A percentile compares a stretch with the other conserved stretches of the same genome.
phyloP scores from a whole-genome alignment of 2,888 invertebrate genomes.

The Drosophila hawaiiensis region DNA sequence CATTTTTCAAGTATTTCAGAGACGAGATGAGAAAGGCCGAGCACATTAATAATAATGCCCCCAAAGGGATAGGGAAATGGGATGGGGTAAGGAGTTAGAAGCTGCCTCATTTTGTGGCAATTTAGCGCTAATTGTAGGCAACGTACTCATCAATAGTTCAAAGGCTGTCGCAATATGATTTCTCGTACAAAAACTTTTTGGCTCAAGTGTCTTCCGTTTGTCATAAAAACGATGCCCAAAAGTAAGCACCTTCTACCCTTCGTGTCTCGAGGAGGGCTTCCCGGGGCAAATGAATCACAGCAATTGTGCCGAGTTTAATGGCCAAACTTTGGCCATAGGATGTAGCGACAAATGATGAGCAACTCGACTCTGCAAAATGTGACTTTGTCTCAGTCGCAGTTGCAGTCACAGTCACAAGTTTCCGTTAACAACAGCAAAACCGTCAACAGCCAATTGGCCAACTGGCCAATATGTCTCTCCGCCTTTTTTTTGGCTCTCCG shows the following conservation, averaged over 20 bases:
- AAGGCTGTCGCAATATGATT: constrained; percentile 55
- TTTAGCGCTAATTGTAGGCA: constrained; percentile 67
- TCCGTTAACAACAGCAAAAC: constrained; percentile 17
- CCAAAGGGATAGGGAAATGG: constrained; percentile 4
- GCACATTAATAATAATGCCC: constrained; percentile 72
- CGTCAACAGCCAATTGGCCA: constrained; percentile 25
- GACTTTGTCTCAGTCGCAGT: constrained; percentile 31
- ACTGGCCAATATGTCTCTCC: constrained; percentile 19
- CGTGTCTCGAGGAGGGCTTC: background rate
- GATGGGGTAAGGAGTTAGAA: background rate
- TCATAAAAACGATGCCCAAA: constrained; percentile 65
- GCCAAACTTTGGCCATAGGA: constrained; percentile 75
- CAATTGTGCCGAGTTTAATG: constrained; percentile 75
- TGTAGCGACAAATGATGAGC: constrained; percentile 74
- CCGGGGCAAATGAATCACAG: constrained; percentile 74
- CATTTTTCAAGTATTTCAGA: constrained; percentile 72
- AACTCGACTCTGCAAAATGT: constrained; percentile 38
- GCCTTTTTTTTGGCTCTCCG: constrained; percentile 27
- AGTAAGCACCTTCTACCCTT: constrained; percentile 8
- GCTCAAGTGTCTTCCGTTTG: constrained; percentile 77
- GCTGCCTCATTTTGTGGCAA: constrained; percentile 23
- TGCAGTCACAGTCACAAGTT: constrained; percentile 21
- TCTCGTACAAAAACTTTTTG: constrained; percentile 57
- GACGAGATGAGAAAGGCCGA: constrained; percentile 47
- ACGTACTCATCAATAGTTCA: constrained; percentile 77